Base-by-base conservation (phyloP, 2,888 invertebrate genomes). In the Mimumesa dahlbomi region DNA sequence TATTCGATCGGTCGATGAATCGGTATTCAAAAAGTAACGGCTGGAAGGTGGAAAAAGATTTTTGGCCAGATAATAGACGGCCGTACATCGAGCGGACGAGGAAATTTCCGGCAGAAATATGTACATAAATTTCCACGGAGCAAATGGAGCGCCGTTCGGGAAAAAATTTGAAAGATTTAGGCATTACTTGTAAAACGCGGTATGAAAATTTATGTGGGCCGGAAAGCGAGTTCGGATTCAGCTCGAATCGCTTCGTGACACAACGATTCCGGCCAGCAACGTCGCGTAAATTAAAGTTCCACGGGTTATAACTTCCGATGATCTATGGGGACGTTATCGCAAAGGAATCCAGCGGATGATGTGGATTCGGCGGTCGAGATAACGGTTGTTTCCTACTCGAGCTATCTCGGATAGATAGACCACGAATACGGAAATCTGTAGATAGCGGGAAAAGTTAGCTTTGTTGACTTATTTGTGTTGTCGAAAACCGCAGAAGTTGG, bases 341-440 rank as follows among this genome's bases (percentile, higher is more conserved):
- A 13, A 45, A 63, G 56, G 50, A 53, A 63, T 62, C 56, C 54
- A 42, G 48, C 62, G 56, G 48, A 66, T 54, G 25, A 22, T 62
- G 52, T 59, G 65, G 65, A 65, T 53, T 43, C 50, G 34, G 59
- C 52, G 50, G 53, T 18, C 40, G 21, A 61, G 61, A 61, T 61
- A 66, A 53, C 46, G 48, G 48, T 57, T 63, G 63, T 57, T 63
- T 63, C 58, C 63, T 63, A 49, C 34, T 2, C 31, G 43, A 22
- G 49, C 9, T 61, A 61, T 50, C 61, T 61, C 36, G 42, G 6
- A 34, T 11, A 43, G 66, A 66, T 61, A 61, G 53, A 52, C 34
- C 65, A 59, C 48, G 65, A 36, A 18, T 40, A 31, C 52, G 65
- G 65, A 61, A 59, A 65, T 59, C 48, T 65, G 59, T 48, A 59